Percentiles rank a stretch among this genome's conserved stretches.
Evolutionary conservation across 2,113 vertebrate genomes (phyloP).

Genomic region (Calyptommatus sinebrachiatus): DNA sequence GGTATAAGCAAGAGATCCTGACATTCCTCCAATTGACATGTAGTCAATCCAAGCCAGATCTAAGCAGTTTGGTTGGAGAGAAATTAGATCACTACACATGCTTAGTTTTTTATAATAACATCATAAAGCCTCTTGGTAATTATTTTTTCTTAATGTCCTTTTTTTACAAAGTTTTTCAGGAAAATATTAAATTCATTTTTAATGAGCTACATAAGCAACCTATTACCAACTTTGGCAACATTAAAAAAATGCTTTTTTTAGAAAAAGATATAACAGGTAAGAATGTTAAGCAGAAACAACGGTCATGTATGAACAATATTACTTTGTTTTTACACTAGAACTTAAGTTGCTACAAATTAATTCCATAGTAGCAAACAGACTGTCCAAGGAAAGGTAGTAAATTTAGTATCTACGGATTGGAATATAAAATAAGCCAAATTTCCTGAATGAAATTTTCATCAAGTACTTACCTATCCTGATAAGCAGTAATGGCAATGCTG

Average conservation of each 20-base stretch:
- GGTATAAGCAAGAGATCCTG: too few species aligned
- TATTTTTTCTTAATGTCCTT: neutral
- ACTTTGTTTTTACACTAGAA: neutral
- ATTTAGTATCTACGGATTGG: neutral
- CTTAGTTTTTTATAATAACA: neutral
- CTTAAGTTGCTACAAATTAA: neutral
- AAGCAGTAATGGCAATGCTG: constrained; percentile 90
- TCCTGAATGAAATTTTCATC: neutral
- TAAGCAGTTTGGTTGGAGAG: too few species aligned
- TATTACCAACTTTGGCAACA: too few species aligned
- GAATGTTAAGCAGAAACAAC: neutral
- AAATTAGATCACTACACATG: too few species aligned
- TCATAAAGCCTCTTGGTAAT: neutral
- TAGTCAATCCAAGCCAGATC: too few species aligned
- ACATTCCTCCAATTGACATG: too few species aligned
- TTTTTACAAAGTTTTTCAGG: neutral
- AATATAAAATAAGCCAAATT: neutral
- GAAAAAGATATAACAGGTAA: neutral
- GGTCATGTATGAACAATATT: too few species aligned
- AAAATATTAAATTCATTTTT: neutral
- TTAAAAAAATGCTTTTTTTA: too few species aligned
- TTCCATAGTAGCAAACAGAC: neutral
- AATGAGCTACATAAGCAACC: neutral
- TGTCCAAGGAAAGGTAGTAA: neutral
- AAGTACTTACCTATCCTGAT: constrained; percentile 82